Percentiles rank a stretch among this genome's conserved stretches.
Conservation (phyloP, 92 coral and sea anemone species). For the Siderastrea radians region DNA sequence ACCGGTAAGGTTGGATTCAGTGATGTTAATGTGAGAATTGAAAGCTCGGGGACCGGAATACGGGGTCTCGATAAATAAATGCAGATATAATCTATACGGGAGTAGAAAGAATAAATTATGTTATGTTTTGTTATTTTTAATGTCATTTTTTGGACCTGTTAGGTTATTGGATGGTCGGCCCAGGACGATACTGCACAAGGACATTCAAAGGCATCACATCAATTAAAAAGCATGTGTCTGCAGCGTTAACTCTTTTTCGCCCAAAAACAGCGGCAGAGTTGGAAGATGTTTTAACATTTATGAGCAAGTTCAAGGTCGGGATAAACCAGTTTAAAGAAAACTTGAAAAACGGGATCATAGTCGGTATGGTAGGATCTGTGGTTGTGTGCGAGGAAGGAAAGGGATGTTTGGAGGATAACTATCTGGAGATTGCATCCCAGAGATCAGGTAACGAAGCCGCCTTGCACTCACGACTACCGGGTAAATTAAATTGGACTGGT, state of each 20-base stretch:
- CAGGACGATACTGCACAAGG: constrained; percentile 55
- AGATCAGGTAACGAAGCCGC: neutral
- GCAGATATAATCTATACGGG: too few species aligned
- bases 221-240: constrained; percentile 35
- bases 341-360: constrained; percentile 59
- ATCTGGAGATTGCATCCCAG: constrained; percentile 44
- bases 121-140: too few species aligned
- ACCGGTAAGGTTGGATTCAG: constrained; percentile 21
- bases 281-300: constrained; percentile 40
- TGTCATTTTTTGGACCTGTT: neutral
- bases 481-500: too few species aligned
- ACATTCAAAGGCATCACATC: constrained; percentile 47
- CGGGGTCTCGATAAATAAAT: too few species aligned
- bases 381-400: constrained; percentile 64
- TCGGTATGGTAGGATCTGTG: constrained; percentile 73
- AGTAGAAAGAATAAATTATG: too few species aligned
- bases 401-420: constrained; percentile 44
- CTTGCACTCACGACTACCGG: too few species aligned
- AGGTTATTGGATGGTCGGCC: constrained; percentile 84
- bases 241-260: constrained; percentile 45
- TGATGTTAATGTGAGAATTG: too few species aligned
- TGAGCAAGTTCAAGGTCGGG: constrained; percentile 41
- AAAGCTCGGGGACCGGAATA: too few species aligned
- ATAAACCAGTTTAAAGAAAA: constrained; percentile 67
- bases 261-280: constrained; percentile 62